phyloP scores from a whole-genome alignment of 1,140 invertebrate genomes.

The Rhyacophila brunnea region DNA sequence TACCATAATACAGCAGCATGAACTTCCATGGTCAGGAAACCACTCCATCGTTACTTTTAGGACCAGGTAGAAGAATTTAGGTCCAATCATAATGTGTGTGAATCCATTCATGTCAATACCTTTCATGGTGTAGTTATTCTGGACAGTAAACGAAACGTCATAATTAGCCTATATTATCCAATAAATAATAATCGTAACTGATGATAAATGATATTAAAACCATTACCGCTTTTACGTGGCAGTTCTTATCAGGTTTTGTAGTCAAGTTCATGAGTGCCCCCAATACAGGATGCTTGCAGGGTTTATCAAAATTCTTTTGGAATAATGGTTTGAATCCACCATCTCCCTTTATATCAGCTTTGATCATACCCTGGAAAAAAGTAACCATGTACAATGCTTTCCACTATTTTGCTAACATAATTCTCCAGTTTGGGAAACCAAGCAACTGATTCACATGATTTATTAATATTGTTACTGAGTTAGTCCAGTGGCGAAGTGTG shows the following conservation, averaged over 20 bases:
- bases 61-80: conserved; percentile 3
- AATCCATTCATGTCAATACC: neutral
- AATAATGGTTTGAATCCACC: conserved; percentile 14
- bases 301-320: conserved; percentile 1
- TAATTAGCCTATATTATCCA: no score
- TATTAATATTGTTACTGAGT: no score
- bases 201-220: neutral
- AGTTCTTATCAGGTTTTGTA: conserved; percentile 8
- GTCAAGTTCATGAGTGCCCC: neutral
- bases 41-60: neutral
- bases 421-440: no score
- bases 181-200: no score
- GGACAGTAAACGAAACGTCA: no score
- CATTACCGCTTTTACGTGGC: conserved; percentile 13
- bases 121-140: conserved; percentile 15
- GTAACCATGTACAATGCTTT: no score
- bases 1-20: neutral
- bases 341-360: conserved; percentile 11
- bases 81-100: neutral
- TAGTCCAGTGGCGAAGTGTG: no score
- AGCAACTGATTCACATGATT: no score
- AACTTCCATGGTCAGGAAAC: neutral
- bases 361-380: conserved; percentile 6
- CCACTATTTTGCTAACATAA: no score
- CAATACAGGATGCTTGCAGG: neutral